Base-by-base conservation (phyloP, 2,797 vertebrate genomes). In the Balearica regulorum region DNA sequence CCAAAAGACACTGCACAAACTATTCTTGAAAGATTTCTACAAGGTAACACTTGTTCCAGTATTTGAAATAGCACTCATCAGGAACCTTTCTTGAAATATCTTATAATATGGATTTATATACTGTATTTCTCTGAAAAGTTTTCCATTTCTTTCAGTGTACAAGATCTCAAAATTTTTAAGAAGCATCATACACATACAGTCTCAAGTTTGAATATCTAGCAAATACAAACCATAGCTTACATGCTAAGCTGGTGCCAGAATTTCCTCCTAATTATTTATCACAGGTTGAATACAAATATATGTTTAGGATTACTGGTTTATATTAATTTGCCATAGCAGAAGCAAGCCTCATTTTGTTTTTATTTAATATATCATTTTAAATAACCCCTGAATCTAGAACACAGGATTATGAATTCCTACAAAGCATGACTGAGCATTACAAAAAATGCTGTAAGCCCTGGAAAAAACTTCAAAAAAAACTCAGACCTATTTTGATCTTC, bases 121-220 rank as follows among this genome's bases (percentile, higher is more conserved):
- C 25, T 22, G 7, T 28, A 41, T 37, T 58, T 15, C 43, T 49
- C 25, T 43, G 25, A 62, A 26, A 55, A 43, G 18, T 2, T 3
- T 31, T 58, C 10, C 0, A 1, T 11, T 76, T 26, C 13, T 43
- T 17, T 41, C 26, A 87, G 53, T 33, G 37, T 6, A 19, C 0
- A 7, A 66, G 7, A 68, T 54, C 7, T 58, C 41, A 13, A 35
- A 24, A 48, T n/a, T 75, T 62, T 55, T 31, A 79, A 17, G 16
- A 28, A 39, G 16, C 4, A 8, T 22, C 35, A 72, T 14, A 29
- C 6, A 66, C 7, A 28, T 10, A 69, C 2, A 29, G 19, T 4
- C 22, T 24, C 57, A 33, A 62, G 16, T 37, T n/a, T 41, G 13
- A 72, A 16, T 31, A 88, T 6, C 49, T 18, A 71, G 29, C 57